Percentiles rank a stretch among this genome's conserved stretches.
Evolutionary conservation across 2,888 invertebrate species (phyloP).

Genomic region (Lycaena phlaeas): DNA sequence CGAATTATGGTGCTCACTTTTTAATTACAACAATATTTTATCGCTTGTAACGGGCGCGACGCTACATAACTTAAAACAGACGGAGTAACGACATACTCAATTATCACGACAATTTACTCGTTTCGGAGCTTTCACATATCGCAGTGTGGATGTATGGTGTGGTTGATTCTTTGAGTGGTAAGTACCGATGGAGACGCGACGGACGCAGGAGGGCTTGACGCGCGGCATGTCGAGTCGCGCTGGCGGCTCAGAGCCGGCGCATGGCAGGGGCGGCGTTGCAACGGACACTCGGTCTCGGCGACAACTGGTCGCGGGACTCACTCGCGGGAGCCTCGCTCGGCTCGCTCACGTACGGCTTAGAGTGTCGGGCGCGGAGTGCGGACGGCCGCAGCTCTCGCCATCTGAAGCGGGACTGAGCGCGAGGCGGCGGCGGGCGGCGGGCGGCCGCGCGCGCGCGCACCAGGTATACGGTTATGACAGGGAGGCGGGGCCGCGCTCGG

Average conservation of each 20-base stretch:
- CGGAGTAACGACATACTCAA: constrained; percentile 4
- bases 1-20: constrained; percentile 67
- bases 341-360: constrained; percentile 33
- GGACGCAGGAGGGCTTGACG: constrained; percentile 70
- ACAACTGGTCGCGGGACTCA: constrained; percentile 31
- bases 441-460: constrained; percentile 74
- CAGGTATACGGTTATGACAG: constrained; percentile 79
- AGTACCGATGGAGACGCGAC: constrained; percentile 72
- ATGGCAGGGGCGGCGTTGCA: constrained; percentile 46
- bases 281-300: constrained; percentile 26
- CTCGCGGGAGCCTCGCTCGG: constrained; percentile 39
- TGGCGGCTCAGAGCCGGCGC: constrained; percentile 56
- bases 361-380: constrained; percentile 29
- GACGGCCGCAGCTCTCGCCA: constrained; percentile 67
- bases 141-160: constrained; percentile 29
- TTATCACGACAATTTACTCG: constrained; percentile 23
- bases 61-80: constrained; percentile 13
- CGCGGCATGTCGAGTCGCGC: constrained; percentile 62
- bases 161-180: constrained; percentile 33
- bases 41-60: constrained; percentile 59
- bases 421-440: constrained; percentile 54
- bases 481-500: constrained; percentile 75
- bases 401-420: constrained; percentile 71
- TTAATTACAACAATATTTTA: no score
- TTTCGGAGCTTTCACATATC: constrained; percentile 28